Conservation (phyloP, 2,888 invertebrate genomes). For the Drosophila monieri region DNA sequence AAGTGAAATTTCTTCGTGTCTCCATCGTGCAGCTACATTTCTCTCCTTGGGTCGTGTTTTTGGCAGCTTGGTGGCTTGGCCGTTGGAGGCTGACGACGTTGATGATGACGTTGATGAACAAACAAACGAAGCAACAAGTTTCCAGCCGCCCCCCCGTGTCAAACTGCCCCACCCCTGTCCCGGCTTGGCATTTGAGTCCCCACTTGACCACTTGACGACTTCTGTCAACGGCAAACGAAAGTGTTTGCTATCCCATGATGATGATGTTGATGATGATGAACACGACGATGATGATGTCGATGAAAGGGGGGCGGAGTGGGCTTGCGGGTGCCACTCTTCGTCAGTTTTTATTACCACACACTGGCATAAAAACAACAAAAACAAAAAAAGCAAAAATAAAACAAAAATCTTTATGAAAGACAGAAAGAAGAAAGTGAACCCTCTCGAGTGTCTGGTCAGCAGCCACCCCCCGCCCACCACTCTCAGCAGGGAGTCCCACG, state of each 20-base stretch:
- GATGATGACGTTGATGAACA: conserved; percentile 48
- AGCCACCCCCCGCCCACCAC: conserved; percentile 5
- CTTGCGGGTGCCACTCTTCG: conserved; percentile 76
- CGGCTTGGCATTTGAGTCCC: conserved; percentile 13
- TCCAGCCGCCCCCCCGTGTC: conserved; percentile 12
- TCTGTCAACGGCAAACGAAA: conserved; percentile 77
- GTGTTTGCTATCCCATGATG: conserved; percentile 52
- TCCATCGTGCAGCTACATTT: conserved; percentile 1
- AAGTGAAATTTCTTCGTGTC: conserved; percentile 48
- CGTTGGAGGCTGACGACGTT: conserved; percentile 21
- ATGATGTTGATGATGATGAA: neutral
- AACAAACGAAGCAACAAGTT: conserved; percentile 44
- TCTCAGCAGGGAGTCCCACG: conserved; percentile 52
- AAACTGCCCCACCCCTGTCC: neutral
- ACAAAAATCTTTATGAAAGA: conserved; percentile 19
- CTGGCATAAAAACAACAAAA: conserved; percentile 22
- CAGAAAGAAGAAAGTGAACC: conserved; percentile 38
- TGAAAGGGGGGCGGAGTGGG: conserved; percentile 34
- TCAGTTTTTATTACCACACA: conserved; percentile 74
- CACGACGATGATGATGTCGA: neutral
- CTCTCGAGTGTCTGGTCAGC: conserved; percentile 11
- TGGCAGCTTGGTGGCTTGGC: conserved; percentile 7
- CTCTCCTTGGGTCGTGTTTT: conserved; percentile 5
- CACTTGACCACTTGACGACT: conserved; percentile 69
- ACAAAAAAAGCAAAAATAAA: neutral